These are phyloP conservation scores for Drosophila leonis DNA, from an alignment of 2,888 invertebrate genomes.

Conservation along the genomic window DNA sequence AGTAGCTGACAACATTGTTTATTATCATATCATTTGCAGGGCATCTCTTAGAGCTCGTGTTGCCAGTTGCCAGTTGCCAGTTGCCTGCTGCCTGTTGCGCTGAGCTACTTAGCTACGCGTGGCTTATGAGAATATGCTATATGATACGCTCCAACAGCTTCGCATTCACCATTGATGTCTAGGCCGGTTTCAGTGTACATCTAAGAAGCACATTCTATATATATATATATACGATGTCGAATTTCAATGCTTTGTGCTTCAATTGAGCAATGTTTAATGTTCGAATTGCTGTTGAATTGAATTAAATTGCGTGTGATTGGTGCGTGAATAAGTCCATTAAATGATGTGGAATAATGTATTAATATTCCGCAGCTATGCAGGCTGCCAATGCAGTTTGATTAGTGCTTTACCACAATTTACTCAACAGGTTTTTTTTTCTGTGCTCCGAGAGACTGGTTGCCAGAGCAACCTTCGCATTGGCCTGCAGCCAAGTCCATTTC, in stretches of 20 bases:
- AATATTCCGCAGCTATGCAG: conserved; percentile 6
- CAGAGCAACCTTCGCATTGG: conserved; percentile 41
- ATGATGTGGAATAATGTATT: conserved; percentile 18
- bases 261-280: conserved; percentile 35
- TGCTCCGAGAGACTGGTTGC: conserved; percentile 12
- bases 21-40: conserved; percentile 35
- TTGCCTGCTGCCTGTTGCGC: background rate
- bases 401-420: conserved; percentile 17
- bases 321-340: conserved; percentile 67
- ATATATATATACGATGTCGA: conserved; percentile 13
- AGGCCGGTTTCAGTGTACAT: conserved; percentile 11
- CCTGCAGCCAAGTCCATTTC: conserved; percentile 53
- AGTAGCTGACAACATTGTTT: conserved; percentile 24
- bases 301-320: conserved; percentile 72
- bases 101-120: conserved; percentile 63
- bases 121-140: conserved; percentile 56
- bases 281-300: conserved; percentile 61
- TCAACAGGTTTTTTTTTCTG: conserved; percentile 54
- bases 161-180: conserved; percentile 2
- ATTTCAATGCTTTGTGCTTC: conserved; percentile 37
- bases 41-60: background rate
- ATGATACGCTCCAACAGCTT: conserved; percentile 10
- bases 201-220: conserved; percentile 6
- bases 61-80: background rate
- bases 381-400: conserved; percentile 44